phyloP scores from a whole-genome alignment of 2,888 invertebrate genomes.

The Micoletzkya japonica region DNA sequence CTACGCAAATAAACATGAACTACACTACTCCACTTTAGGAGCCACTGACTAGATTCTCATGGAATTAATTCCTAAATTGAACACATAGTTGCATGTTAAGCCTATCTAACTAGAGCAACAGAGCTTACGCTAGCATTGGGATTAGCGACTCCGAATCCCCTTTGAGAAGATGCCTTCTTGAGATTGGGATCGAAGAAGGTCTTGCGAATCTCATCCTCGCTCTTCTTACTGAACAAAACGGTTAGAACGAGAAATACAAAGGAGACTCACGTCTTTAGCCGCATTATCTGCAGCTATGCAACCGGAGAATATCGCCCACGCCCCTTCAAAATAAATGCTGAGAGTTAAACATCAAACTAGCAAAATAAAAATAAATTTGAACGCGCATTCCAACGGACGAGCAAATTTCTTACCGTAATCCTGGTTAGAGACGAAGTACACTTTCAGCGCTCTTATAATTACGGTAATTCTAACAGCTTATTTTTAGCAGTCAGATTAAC shows the following conservation, averaged over 20 bases:
- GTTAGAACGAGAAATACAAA: neutral
- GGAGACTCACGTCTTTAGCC: conserved; percentile 9
- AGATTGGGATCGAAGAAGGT: conserved; percentile 28
- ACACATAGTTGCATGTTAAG: no score
- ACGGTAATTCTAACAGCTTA: neutral
- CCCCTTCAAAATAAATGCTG: neutral
- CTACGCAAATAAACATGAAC: no score
- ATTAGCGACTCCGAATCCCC: conserved; percentile 17
- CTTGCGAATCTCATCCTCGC: conserved; percentile 31
- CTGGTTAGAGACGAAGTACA: neutral
- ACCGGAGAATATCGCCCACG: neutral
- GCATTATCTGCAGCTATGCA: conserved; percentile 1
- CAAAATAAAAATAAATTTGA: neutral
- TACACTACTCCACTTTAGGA: no score
- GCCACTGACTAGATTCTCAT: no score
- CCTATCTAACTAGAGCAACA: no score
- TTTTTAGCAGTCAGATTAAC: neutral
- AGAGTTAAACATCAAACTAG: neutral
- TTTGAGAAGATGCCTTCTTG: conserved; percentile 17
- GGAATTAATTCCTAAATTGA: no score
- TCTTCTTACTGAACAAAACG: conserved; percentile 30
- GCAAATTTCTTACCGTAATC: neutral
- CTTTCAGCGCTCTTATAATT: neutral
- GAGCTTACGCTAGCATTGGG: conserved; percentile 20
- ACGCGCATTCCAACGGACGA: neutral